These are phyloP conservation scores for Linyphia triangularis DNA, from an alignment of 2,888 invertebrate genomes.

Conservation along the genomic window DNA sequence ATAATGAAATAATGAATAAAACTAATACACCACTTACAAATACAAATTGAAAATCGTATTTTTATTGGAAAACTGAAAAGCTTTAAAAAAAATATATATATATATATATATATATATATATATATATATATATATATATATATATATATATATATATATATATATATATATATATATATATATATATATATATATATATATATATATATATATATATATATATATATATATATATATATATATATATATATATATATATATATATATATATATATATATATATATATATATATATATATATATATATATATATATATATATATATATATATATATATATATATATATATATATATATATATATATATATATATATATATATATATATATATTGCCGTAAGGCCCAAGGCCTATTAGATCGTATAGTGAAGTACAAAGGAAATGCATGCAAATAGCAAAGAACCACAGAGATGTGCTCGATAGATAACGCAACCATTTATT, in stretches of 20 bases:
- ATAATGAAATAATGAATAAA: too few relatives aligned
- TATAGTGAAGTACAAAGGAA: too few relatives aligned
- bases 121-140: conserved; percentile 14
- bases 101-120: conserved; percentile 2
- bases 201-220: conserved; percentile 20
- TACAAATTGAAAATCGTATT: not conserved
- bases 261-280: not conserved
- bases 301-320: not conserved
- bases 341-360: not conserved
- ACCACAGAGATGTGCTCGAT: too few relatives aligned
- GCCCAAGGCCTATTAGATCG: too few relatives aligned
- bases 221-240: conserved; percentile 26
- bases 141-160: conserved; percentile 20
- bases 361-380: not conserved
- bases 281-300: not conserved
- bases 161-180: conserved; percentile 16
- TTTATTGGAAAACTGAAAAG: not conserved
- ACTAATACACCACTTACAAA: too few relatives aligned
- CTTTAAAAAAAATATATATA: not conserved
- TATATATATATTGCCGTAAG: too few relatives aligned
- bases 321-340: not conserved
- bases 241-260: conserved; percentile 7
- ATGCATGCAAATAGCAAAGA: too few relatives aligned
- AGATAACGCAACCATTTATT: too few relatives aligned
- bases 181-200: conserved; percentile 17